Base-by-base conservation (phyloP, 2,888 invertebrate genomes). In the Teinopalpus imperialis region DNA sequence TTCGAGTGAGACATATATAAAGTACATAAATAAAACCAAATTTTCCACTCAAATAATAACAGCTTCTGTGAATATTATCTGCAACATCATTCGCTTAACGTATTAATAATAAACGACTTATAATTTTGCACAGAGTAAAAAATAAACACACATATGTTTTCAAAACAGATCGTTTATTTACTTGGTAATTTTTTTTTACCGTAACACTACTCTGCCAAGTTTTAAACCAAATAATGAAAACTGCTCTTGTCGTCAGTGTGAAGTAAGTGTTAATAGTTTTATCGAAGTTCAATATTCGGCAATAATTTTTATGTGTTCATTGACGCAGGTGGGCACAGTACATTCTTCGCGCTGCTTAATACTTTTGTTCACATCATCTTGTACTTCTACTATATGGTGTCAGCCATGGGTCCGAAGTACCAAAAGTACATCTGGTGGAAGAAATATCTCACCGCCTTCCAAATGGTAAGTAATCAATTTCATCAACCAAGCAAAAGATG, bases 381-480 rank as follows among this genome's bases (percentile, higher is more conserved):
- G 98, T 98, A 98, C 85, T 95, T 95, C 81, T 98, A 98, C 86
- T 98, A 98, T 79, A 97, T 97, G 93, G 91, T 98, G 52, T 93
- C 98, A 2, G 98, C 98, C 13, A 93, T 98, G 93, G 98, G 98
- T 40, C 98, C 98, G 27, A 89, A 92, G 69, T 98, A 95, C 82
- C 96, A 96, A 82, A 97, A 96, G 79, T 98, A 93, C 80, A 94
- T 98, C 62, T 98, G 98, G 98, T 98, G 98, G 98, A 98, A 98
- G 89, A 97, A 96, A 72, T 96, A 98, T 81, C 92, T 98, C 65
- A 98, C 98, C 47, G 93, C 94, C 56, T 94, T 98, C 90, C 98
- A 98, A 90, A 97, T 98, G 94, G 97, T 97, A 90, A 83, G 86
- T 35, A 24, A 34, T 14, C 7, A 20, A 29, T 16, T 16, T 16